These are phyloP conservation scores for Cephus nigrinus DNA, from an alignment of 2,888 invertebrate species.

Conservation along the genomic window DNA sequence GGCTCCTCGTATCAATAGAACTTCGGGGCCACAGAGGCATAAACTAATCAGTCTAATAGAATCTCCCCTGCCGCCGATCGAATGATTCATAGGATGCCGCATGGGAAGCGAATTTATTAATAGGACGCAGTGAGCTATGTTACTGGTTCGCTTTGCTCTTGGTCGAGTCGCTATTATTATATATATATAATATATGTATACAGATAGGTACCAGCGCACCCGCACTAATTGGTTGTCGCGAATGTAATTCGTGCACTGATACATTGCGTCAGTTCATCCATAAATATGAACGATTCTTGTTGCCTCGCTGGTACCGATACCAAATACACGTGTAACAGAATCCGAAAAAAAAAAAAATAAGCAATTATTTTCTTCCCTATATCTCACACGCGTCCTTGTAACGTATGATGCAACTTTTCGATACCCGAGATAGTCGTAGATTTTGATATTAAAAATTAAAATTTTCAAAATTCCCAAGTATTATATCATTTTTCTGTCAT, in stretches of 20 bases:
- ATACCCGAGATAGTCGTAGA: no score
- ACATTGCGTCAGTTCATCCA: constrained; percentile 27
- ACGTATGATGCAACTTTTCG: no score
- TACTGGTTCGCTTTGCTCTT: constrained; percentile 29
- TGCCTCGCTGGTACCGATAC: not conserved
- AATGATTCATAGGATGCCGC: constrained; percentile 49
- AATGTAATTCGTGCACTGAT: constrained; percentile 31
- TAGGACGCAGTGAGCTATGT: constrained; percentile 38
- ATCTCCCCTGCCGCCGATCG: constrained; percentile 49
- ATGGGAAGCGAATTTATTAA: constrained; percentile 53
- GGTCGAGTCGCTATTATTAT: constrained; percentile 43
- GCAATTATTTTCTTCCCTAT: not conserved
- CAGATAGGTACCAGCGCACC: constrained; percentile 33
- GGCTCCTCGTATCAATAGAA: constrained; percentile 27
- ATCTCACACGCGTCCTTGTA: no score
- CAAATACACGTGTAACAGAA: not conserved
- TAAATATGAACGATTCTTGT: constrained; percentile 4
- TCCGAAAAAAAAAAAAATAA: not conserved
- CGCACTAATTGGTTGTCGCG: constrained; percentile 38
- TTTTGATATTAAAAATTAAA: no score
- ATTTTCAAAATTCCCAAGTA: no score
- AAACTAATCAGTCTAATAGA: constrained; percentile 52
- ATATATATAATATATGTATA: constrained; percentile 19
- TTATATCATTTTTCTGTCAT: fast-evolving
- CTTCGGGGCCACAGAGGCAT: constrained; percentile 32